Evolutionary conservation across 2,888 invertebrate genomes (phyloP).

Genomic region (Caenorhabditis sp.): DNA sequence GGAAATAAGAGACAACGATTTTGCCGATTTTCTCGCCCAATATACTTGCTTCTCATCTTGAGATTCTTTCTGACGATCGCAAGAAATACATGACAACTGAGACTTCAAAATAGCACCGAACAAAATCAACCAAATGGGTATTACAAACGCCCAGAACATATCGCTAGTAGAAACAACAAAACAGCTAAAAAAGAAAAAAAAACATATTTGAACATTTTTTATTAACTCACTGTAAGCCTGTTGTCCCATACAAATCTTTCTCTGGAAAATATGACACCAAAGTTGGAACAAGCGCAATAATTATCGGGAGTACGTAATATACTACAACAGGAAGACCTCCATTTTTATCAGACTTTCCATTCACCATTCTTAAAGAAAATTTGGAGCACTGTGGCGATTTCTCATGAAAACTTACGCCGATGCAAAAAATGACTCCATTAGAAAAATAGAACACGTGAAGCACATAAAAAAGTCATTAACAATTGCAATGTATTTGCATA

Average conservation of each 20-base stretch:
- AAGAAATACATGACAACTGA: constrained; percentile 52
- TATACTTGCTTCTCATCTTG: constrained; percentile 50
- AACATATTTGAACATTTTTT: neutral
- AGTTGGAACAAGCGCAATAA: constrained; percentile 42
- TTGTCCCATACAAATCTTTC: constrained; percentile 43
- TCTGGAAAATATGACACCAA: constrained; percentile 42
- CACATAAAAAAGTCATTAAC: constrained; percentile 51
- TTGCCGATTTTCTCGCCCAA: constrained; percentile 52
- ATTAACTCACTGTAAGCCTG: constrained; percentile 37
- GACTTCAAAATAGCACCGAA: constrained; percentile 42
- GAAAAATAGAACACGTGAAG: constrained; percentile 40
- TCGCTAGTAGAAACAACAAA: constrained; percentile 46
- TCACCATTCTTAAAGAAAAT: constrained; percentile 57
- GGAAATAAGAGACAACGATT: constrained; percentile 31
- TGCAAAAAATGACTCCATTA: constrained; percentile 54
- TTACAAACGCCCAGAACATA: constrained; percentile 54
- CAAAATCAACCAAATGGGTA: constrained; percentile 52
- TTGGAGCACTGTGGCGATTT: too few species aligned
- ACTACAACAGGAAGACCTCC: constrained; percentile 41
- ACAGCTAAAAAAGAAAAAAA: constrained; percentile 32
- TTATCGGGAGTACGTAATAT: constrained; percentile 48
- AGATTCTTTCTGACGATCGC: constrained; percentile 41
- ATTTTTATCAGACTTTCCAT: constrained; percentile 49
- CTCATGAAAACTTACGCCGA: constrained; percentile 42
- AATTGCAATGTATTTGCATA: constrained; percentile 47